These are phyloP conservation scores for Eupithecia insigniata DNA, from an alignment of 2,888 invertebrate species.

Conservation along the genomic window DNA sequence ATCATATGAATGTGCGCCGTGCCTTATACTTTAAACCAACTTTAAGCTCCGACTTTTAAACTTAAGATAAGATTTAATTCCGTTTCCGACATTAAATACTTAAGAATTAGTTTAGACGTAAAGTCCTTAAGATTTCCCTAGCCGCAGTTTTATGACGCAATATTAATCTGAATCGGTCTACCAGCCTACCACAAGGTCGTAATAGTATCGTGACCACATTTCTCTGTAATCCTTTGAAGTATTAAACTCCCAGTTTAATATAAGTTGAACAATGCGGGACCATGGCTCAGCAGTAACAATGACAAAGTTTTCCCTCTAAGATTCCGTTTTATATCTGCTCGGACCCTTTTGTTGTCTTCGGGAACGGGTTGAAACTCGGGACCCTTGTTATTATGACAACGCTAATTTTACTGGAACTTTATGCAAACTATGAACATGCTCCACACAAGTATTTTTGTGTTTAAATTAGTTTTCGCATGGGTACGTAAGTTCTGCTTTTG, in stretches of 20 bases:
- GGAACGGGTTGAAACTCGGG: constrained; percentile 54
- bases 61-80: constrained; percentile 33
- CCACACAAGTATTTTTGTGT: constrained; percentile 33
- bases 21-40: constrained; percentile 22
- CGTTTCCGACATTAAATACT: constrained; percentile 30
- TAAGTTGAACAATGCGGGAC: constrained; percentile 77
- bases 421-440: constrained; percentile 45
- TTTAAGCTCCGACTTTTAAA: constrained; percentile 26
- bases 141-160: constrained; percentile 50
- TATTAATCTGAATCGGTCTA: constrained; percentile 60
- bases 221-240: constrained; percentile 76
- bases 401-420: constrained; percentile 61
- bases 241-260: constrained; percentile 78
- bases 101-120: constrained; percentile 34
- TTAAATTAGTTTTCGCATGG: constrained; percentile 31
- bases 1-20: constrained; percentile 14
- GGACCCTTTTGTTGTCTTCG: constrained; percentile 63
- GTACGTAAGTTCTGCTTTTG: constrained; percentile 29
- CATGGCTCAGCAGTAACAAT: constrained; percentile 74
- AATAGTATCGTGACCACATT: constrained; percentile 69
- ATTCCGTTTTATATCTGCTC: constrained; percentile 71
- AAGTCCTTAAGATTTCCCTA: constrained; percentile 31
- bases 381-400: constrained; percentile 64
- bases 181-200: constrained; percentile 53
- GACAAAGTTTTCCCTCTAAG: constrained; percentile 77